Percentiles rank a stretch among this genome's conserved stretches.
Evolutionary conservation across 2,797 vertebrate genomes (phyloP).

Genomic region (Mormyrops boulengeri): DNA sequence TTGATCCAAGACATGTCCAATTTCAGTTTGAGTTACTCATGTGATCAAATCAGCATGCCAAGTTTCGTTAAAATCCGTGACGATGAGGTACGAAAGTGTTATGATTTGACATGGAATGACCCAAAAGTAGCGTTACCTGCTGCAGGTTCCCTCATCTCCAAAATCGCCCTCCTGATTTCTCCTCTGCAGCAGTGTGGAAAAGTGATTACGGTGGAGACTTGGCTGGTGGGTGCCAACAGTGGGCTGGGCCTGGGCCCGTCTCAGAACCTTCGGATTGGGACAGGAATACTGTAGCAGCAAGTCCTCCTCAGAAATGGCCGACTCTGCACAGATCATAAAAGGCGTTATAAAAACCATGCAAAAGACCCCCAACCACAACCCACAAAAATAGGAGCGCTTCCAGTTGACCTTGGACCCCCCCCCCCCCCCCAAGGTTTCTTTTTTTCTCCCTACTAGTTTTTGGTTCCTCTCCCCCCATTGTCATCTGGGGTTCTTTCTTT

Average conservation of each 20-base stretch:
- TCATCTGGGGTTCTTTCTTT: background rate
- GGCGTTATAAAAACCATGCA: background rate
- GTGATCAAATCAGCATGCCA: too few relatives aligned
- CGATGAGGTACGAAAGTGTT: too few relatives aligned
- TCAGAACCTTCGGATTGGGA: slow-evolving; percentile 65
- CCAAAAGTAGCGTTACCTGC: slow-evolving; percentile 64
- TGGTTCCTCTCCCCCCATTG: background rate
- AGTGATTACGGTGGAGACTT: slow-evolving; percentile 64
- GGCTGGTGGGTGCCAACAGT: slow-evolving; percentile 15
- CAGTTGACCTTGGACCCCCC: background rate
- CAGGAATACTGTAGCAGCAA: slow-evolving; percentile 76
- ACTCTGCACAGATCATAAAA: slow-evolving; percentile 48
- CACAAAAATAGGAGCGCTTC: background rate
- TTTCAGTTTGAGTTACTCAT: too few relatives aligned
- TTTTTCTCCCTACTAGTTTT: background rate
- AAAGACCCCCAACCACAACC: background rate
- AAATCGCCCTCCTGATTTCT: slow-evolving; percentile 62
- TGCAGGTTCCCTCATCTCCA: slow-evolving; percentile 64
- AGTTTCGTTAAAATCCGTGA: too few relatives aligned
- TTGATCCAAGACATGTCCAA: too few relatives aligned
- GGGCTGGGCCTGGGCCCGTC: slow-evolving; percentile 32
- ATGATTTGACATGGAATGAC: too few relatives aligned
- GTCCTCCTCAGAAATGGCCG: slow-evolving; percentile 67
- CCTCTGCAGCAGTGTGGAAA: slow-evolving; percentile 74
- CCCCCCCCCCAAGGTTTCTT: background rate